These are phyloP conservation scores for Malacoraja senta DNA, from an alignment of 2,797 vertebrate species.

Conservation along the genomic window DNA sequence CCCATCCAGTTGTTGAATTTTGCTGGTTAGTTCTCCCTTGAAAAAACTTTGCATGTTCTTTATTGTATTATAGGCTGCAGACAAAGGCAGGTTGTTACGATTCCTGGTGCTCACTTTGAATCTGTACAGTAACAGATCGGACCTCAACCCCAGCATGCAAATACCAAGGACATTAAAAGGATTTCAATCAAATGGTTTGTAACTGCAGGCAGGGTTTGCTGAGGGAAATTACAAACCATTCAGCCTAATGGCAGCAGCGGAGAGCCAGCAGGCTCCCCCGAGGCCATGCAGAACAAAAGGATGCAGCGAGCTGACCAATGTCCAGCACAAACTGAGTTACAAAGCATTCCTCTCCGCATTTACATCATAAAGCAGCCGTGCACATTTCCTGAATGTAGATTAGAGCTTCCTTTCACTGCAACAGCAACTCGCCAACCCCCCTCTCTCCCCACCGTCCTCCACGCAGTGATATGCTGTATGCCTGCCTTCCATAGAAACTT, in stretches of 20 bases:
- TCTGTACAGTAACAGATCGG: neutral
- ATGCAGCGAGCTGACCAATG: slow-evolving; percentile 24
- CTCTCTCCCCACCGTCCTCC: neutral
- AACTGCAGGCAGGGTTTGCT: neutral
- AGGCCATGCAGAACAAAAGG: slow-evolving; percentile 15
- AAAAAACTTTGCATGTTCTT: too few species aligned
- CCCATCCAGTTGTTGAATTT: too few species aligned
- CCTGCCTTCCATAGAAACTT: neutral
- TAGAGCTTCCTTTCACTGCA: slow-evolving; percentile 26
- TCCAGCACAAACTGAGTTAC: slow-evolving; percentile 34
- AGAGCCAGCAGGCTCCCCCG: slow-evolving; percentile 1
- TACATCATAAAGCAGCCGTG: slow-evolving; percentile 23
- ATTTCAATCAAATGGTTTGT: slow-evolving; percentile 31
- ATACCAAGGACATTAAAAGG: slow-evolving; percentile 12
- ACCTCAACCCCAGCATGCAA: neutral
- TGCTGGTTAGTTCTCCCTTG: too few species aligned
- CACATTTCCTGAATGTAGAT: slow-evolving; percentile 37
- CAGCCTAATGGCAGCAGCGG: neutral
- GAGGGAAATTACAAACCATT: slow-evolving; percentile 36
- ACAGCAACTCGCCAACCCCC: neutral
- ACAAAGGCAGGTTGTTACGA: neutral
- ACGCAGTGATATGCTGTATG: neutral
- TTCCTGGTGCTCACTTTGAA: neutral
- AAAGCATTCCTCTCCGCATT: slow-evolving; percentile 28
- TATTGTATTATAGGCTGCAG: too few species aligned